phyloP scores from a whole-genome alignment of 2,113 vertebrate species.

The Carettochelys insculpta region DNA sequence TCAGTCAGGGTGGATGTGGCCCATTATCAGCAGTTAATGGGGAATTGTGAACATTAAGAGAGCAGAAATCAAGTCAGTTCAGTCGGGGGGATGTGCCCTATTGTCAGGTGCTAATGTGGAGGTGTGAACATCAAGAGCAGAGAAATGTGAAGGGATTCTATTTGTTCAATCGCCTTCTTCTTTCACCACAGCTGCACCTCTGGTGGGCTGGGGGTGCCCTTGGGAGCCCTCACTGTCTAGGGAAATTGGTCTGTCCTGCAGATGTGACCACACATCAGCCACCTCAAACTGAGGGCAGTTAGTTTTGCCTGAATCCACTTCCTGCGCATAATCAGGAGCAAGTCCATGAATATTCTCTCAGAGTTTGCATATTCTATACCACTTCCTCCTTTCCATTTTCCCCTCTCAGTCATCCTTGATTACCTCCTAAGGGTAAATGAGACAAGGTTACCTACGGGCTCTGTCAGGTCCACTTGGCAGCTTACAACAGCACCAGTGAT shows the following conservation, averaged over 20 bases:
- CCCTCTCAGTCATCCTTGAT: background rate
- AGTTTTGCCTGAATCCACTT: background rate
- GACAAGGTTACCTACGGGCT: background rate
- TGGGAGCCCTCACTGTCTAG: background rate
- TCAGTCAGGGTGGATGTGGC: too few relatives aligned
- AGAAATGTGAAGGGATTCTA: too few relatives aligned
- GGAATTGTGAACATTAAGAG: too few relatives aligned
- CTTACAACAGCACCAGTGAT: background rate
- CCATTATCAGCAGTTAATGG: too few relatives aligned
- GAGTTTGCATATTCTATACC: background rate
- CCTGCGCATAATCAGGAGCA: background rate
- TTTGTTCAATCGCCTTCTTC: background rate
- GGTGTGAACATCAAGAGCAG: too few relatives aligned
- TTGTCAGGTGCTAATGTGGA: too few relatives aligned
- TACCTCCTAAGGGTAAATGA: background rate
- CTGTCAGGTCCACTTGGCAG: background rate
- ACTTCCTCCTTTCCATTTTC: background rate
- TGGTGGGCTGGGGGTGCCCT: background rate
- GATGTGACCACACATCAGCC: background rate
- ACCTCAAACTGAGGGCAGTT: background rate
- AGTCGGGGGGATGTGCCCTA: too few relatives aligned
- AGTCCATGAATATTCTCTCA: background rate
- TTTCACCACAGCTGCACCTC: background rate
- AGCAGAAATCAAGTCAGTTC: too few relatives aligned
- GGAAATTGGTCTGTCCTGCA: background rate